These are phyloP conservation scores for Sterrhoptilus dennistouni DNA, from an alignment of 2,113 vertebrate species.

Conservation along the genomic window DNA sequence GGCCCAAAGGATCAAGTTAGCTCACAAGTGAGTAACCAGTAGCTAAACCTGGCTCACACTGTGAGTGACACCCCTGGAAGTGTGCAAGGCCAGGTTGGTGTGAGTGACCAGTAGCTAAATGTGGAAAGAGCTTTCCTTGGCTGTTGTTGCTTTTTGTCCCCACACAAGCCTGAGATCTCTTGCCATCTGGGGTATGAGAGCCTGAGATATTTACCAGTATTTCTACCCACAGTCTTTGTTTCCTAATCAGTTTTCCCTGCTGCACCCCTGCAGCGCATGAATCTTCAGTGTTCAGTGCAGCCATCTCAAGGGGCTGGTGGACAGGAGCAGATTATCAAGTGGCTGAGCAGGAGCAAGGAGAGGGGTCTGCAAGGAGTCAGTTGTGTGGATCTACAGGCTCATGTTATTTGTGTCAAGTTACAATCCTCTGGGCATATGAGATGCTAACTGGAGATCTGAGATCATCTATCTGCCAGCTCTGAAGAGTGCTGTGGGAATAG, in stretches of 20 bases:
- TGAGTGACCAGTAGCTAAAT: background rate
- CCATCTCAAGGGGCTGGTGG: background rate
- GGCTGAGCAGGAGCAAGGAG: background rate
- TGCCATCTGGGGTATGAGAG: accelerated
- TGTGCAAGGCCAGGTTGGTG: no score
- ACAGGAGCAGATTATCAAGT: background rate
- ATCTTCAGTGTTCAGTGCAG: background rate
- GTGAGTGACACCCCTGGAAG: no score
- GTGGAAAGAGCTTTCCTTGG: background rate
- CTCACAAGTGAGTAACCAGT: background rate
- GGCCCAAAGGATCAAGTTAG: background rate
- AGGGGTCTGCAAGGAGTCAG: background rate
- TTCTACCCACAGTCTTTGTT: background rate
- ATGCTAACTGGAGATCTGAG: background rate
- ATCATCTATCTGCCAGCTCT: background rate
- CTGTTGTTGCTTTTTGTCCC: background rate
- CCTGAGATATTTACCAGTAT: background rate
- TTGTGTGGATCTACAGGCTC: background rate
- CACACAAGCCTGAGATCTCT: background rate
- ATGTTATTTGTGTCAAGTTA: accelerated
- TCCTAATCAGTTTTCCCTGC: background rate
- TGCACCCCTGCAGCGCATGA: background rate
- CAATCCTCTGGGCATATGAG: background rate
- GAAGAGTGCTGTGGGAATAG: background rate
- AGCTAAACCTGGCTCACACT: background rate